Base-by-base conservation (phyloP, 2,888 invertebrate species). In the Agrotis exclamationis region DNA sequence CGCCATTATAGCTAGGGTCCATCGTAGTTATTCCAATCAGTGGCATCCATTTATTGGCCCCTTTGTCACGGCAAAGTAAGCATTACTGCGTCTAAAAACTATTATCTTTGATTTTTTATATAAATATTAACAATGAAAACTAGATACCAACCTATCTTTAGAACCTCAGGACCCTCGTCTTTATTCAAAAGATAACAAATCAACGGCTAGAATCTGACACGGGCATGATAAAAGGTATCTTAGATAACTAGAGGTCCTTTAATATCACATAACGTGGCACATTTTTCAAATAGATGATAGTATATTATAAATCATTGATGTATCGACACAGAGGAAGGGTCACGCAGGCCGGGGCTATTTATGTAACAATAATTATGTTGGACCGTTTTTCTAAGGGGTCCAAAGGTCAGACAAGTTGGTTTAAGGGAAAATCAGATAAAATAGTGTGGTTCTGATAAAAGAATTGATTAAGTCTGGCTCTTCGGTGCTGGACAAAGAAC, bases 261-360 rank as follows among this genome's bases (percentile, higher is more conserved):
- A 64, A 51, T 60, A 65, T 62, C n/a, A 56, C 63, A 28, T 33
- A 76, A 18, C 22, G 45, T 47, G 4, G n/a, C 20, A 16, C 13
- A 44, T 51, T 51, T 51, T n/a, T 57, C 18, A 57, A 51, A 44
- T 48, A 44, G 14, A 39, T 48, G 18, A 14, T 33, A 56, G 44
- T 56, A 53, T 13, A n/a, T 39, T 47, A 78, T 57, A 74, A 62
- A 57, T 62, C 48, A 60, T 39, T 69, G 54, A 68, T 58, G 16
- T 77, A 69, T 76, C 62, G 82, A 73, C 62, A 54, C 13, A 28
- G 22, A 33, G 28, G 56, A 71, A 72, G 57, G 81, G 66, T 73
- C 63, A 47, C 50, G 53, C 45, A 14, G 20, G 22, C 28, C 16
- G 13, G 22, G 22, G 56, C 63, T 66, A 73, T 81, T 64, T 66